Conservation (phyloP, 1,140 invertebrate species). For the Pseudomyrmex pallidus region DNA sequence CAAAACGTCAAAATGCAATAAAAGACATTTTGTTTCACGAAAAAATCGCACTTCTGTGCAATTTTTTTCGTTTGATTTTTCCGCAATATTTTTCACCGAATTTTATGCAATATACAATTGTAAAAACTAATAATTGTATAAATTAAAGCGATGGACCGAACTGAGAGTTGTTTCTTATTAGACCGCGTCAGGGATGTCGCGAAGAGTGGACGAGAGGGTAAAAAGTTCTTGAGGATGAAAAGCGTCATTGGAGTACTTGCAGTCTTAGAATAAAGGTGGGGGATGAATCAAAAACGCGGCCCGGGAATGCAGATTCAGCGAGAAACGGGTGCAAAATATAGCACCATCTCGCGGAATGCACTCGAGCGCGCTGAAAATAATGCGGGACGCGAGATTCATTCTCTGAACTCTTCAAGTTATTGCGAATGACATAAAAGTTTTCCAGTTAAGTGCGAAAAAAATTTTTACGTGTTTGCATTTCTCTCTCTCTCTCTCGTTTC, state of each 20-base stretch:
- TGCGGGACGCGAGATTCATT: background rate
- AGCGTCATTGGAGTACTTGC: slow-evolving; percentile 41
- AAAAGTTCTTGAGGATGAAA: slow-evolving; percentile 61
- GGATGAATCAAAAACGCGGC: slow-evolving; percentile 1
- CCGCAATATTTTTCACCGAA: no score
- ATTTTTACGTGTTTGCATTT: background rate
- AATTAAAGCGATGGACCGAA: slow-evolving; percentile 4
- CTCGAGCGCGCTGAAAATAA: slow-evolving; percentile 21
- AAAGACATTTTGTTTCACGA: no score
- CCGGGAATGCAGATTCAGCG: slow-evolving; percentile 58
- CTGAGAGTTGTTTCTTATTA: background rate
- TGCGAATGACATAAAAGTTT: background rate
- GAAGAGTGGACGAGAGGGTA: slow-evolving; percentile 31
- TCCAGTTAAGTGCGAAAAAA: background rate
- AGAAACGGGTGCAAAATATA: slow-evolving; percentile 14
- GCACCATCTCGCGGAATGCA: slow-evolving; percentile 11
- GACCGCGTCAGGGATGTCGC: slow-evolving; percentile 34
- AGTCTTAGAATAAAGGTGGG: slow-evolving; percentile 13
- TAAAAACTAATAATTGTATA: background rate
- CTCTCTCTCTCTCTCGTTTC: no score
- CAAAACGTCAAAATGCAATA: no score
- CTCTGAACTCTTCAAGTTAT: slow-evolving; percentile 11
- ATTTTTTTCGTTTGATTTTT: no score
- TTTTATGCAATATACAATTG: no score
- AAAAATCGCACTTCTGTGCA: no score